These are phyloP conservation scores for Acanthaster planci DNA, from an alignment of 35 echinoderm and acorn worm species.

Conservation along the genomic window DNA sequence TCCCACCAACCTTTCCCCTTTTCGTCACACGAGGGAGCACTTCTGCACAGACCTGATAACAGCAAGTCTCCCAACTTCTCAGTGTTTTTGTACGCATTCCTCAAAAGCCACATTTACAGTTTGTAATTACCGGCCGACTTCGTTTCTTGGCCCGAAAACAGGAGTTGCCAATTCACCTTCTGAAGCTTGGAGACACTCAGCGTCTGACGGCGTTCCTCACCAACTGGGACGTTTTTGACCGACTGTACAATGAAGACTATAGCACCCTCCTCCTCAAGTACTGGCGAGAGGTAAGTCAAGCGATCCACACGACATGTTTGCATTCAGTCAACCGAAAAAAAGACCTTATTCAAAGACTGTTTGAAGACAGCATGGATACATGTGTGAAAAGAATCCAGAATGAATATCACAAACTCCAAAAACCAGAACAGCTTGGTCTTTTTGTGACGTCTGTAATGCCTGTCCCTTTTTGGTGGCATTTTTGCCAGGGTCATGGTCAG, in stretches of 20 bases:
- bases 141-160: background rate
- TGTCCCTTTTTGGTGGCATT: background rate
- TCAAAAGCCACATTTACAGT: no score
- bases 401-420: background rate
- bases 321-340: no score
- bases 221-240: constrained; percentile 84
- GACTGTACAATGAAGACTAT: constrained; percentile 87
- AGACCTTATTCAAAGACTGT: no score
- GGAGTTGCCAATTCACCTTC: constrained; percentile 86
- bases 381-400: no score
- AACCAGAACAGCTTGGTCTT: background rate
- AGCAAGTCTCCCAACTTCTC: no score
- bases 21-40: no score
- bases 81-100: no score
- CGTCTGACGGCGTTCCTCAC: constrained; percentile 70
- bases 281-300: constrained; percentile 78
- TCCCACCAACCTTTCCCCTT: no score
- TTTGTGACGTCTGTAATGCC: background rate
- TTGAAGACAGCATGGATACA: no score
- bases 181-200: constrained; percentile 56
- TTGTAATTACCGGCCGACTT: background rate
- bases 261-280: constrained; percentile 79
- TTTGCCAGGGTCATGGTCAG: constrained; percentile 35
- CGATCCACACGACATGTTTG: no score
- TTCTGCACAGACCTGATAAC: no score